Evolutionary conservation across 2,888 invertebrate species (phyloP), one percentile per base, ranked within the genome.

Genomic region (Odontocolon sp.): DNA sequence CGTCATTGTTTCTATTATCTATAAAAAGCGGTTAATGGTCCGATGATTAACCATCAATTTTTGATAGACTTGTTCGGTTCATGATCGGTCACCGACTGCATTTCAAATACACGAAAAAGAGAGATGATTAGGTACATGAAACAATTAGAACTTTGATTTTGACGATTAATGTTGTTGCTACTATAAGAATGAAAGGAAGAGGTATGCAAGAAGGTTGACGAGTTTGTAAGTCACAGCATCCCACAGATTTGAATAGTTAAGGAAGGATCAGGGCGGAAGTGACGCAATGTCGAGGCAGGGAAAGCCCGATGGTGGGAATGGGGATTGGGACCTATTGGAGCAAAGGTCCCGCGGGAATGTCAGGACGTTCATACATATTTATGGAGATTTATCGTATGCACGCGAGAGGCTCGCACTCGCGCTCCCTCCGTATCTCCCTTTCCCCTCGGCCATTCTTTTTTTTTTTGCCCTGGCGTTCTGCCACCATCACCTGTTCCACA

Each of bases 401-500:
- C 82, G 81, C 81, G 77, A 83, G 81, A 82, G 83, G 81, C 67
- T 59, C 56, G 71, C 71, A 71, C 69, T 69, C 64, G 56, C 61
- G 38, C 63, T 52, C 16, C 21, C 31, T n/a, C n/a, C n/a, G n/a
- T n/a, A n/a, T n/a, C n/a, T n/a, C 66, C 42, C 16, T 59, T 50
- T 47, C 36, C 54, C 66, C 42, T 57, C 66, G 70, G 59, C 52
- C 70, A 40, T 56, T 21, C 64, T 69, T 74, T 68, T 61, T 77
- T 77, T 86, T 86, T 78, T 81, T 61, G 57, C 38, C 71, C 83
- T 85, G 84, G 86, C 86, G 61, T 76, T 80, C 78, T 81, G 87
- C 86, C 87, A 87, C 83, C 84, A 81, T 84, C 85, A 81, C 83
- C 83, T 82, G 84, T 84, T 87, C 83, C 84, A 81, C 81, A n/a